Percentiles rank a stretch among this genome's conserved stretches.
phyloP scores from a whole-genome alignment of 2,113 vertebrate species.

The Laticauda laticaudata region DNA sequence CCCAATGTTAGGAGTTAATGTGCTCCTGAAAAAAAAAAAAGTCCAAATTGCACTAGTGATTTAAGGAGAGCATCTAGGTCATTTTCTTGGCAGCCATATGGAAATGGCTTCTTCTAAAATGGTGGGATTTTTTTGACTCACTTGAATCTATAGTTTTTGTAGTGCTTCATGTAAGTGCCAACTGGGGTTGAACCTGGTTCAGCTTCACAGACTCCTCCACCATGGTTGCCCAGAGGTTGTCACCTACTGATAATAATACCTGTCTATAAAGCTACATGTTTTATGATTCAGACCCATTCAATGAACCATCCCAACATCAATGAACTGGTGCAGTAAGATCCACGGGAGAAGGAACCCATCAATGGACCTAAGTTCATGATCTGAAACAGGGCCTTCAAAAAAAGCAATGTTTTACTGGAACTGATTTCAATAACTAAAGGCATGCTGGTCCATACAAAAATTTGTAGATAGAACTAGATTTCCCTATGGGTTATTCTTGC shows the following conservation, averaged over 20 bases:
- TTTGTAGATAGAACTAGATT: neutral
- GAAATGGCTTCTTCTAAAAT: neutral
- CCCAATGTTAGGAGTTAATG: no score
- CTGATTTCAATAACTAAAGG: neutral
- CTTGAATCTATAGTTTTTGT: neutral
- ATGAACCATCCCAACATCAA: neutral
- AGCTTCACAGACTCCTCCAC: neutral
- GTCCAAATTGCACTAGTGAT: neutral
- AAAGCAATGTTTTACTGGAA: neutral
- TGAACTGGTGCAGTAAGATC: neutral
- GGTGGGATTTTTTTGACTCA: neutral
- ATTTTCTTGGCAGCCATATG: neutral
- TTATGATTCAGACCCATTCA: neutral
- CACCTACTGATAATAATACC: neutral
- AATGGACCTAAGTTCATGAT: neutral
- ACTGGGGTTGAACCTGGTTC: neutral
- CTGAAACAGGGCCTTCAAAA: neutral
- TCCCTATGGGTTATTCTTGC: neutral
- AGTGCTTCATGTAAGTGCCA: neutral
- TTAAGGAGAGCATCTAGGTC: neutral
- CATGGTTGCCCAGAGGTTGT: neutral
- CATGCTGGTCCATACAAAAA: neutral
- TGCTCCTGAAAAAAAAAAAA: no score
- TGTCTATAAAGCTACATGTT: neutral
- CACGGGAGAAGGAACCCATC: neutral